phyloP scores from a whole-genome alignment of 2,888 invertebrate species.

The Amorpha juglandis region DNA sequence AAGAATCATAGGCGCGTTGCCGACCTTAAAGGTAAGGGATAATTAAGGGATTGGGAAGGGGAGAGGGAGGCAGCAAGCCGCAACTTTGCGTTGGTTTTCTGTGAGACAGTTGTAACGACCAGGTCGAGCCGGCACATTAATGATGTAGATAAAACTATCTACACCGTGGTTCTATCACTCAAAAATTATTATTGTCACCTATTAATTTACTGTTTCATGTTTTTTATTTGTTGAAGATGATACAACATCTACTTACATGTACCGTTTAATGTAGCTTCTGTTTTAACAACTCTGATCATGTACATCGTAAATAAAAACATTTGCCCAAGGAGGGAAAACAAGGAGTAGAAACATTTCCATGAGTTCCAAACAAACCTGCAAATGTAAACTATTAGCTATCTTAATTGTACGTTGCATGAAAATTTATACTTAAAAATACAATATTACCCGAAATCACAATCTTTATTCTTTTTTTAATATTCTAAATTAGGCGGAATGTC shows the following conservation, averaged over 20 bases:
- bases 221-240: not conserved
- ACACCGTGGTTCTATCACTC: no score
- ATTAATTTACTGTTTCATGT: not conserved
- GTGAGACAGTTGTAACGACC: no score
- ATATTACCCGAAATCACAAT: no score
- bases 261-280: constrained; percentile 54
- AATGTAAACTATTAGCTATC: constrained; percentile 30
- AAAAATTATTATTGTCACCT: not conserved
- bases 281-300: constrained; percentile 48
- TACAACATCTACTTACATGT: constrained; percentile 55
- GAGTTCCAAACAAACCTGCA: constrained; percentile 65
- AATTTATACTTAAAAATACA: not conserved
- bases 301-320: constrained; percentile 64
- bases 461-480: no score
- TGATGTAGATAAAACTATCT: no score
- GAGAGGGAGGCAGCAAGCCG: no score
- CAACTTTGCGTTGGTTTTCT: no score
- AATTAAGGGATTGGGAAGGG: no score
- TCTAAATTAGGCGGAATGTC: no score
- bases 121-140: no score
- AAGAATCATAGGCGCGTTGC: no score
- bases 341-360: constrained; percentile 64
- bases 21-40: no score
- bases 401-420: not conserved
- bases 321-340: constrained; percentile 66